Evolutionary conservation across 2,113 vertebrate species (phyloP), one percentile per base, ranked within the genome.

Genomic region (Myocastor coypus): DNA sequence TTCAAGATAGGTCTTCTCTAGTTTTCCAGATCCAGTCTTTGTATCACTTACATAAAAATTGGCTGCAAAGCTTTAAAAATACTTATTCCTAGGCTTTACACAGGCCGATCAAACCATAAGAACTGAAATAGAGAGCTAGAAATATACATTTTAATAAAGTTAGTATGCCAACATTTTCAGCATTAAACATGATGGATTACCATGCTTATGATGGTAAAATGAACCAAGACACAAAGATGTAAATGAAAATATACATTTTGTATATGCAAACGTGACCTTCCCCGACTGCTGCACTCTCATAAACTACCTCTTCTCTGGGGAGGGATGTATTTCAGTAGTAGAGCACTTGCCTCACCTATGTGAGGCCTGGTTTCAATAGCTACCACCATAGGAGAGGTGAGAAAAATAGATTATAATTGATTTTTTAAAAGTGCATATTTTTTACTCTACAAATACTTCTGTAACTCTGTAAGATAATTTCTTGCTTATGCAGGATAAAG

Each of bases 401-500:
- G 26, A 50, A 77, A 78, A 78, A 78, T 75, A 75, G 42, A 50
- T 78, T 78, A 5, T 50, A 78, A 30, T 32, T 42, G 71, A 42
- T 75, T 28, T 42, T 77, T 78, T 17, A 30, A 50, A 46, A 30
- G 11, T 61, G 57, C 8, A 85, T 97, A 97, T 97, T 97, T 83
- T 96, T 96, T 96, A 97, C 87, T 98, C 95, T 94, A 57, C 50
- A 96, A 89, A 83, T 96, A 95, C 97, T 89, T 77, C 42, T 80
- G 8, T 86, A 73, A 30, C 9, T 83, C 16, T 61, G 17, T 75
- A 34, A 59, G 22, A 37, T 97, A 98, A 89, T 98, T 98, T 97
- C 96, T 97, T 97, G 89, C 63, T 97, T 22, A 93, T 11, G 88
- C 82, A 88, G 87, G 93, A 98, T 96, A 97, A 97, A 96, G 89